These are phyloP conservation scores for Oncorhynchus mykiss DNA, from an alignment of 2,113 vertebrate species.

Conservation along the genomic window DNA sequence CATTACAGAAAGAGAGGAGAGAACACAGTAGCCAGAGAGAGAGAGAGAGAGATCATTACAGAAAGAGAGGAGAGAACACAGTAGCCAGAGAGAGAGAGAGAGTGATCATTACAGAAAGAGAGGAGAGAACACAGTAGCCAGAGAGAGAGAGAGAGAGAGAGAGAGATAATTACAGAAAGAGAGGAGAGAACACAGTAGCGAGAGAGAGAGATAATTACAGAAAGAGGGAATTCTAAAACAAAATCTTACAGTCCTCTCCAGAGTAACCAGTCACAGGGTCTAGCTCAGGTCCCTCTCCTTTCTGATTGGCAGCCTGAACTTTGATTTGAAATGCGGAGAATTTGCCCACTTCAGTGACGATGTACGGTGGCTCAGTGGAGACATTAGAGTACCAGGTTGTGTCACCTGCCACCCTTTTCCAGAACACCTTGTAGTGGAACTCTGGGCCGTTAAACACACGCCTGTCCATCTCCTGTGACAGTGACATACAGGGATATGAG, in stretches of 20 bases:
- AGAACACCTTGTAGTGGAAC: constrained; percentile 81
- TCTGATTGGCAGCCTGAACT: constrained; percentile 81
- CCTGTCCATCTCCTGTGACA: constrained; percentile 76
- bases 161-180: constrained; percentile 62
- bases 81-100: too few relatives aligned
- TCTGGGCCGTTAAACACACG: constrained; percentile 78
- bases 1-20: too few relatives aligned
- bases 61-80: too few relatives aligned
- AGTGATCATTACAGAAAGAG: neutral
- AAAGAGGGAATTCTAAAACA: constrained; percentile 10
- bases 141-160: neutral
- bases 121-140: neutral
- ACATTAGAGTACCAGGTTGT: constrained; percentile 71
- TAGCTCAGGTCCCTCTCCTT: constrained; percentile 80
- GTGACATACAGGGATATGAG: neutral
- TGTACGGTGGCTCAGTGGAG: constrained; percentile 63
- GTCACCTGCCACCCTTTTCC: constrained; percentile 74
- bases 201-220: neutral
- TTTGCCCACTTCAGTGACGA: constrained; percentile 71
- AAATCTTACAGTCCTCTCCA: constrained; percentile 82
- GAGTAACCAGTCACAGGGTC: constrained; percentile 80
- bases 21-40: too few relatives aligned
- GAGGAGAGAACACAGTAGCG: constrained; percentile 54
- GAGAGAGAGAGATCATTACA: too few relatives aligned
- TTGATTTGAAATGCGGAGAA: constrained; percentile 86